Evolutionary conservation across 2,888 invertebrate species (phyloP), one percentile per base, ranked within the genome.

Genomic region (Aleiodes testaceus): DNA sequence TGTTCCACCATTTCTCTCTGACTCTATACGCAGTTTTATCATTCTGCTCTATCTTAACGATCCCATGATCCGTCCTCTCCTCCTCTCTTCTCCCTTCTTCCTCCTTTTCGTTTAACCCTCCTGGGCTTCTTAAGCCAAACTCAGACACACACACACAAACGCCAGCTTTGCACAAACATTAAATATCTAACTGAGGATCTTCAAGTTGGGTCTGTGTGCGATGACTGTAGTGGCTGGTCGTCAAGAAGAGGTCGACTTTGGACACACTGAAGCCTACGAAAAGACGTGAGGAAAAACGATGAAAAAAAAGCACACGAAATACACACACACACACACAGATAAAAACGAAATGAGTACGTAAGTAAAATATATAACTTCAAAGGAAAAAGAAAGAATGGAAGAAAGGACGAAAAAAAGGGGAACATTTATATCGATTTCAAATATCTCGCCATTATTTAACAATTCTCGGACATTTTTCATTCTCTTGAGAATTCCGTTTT

Each of bases 41-140:
- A 75, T 73, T 7, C 69, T 72, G 76, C 78, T 81, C 77, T 79
- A 81, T 83, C 83, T 83, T 80, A 82, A 81, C 82, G 82, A 82
- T 76, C 77, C 80, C 77, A 79, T 36, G 79, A 82, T 80, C 79
- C 79, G 80, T 83, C 81, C 78, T 79, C 77, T 73, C 45, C 63
- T 63, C 72, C 61, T 69, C 69, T 55, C 79, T 78, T 78, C 79
- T 76, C 77, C 78, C 79, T 77, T 80, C 80, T 76, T 79, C 80
- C 75, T 78, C 77, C 74, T 53, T 53, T 30, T 18, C 20, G 18
- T 26, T 59, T 44, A 50, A 22, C 49, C 26, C 55, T 20, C 12
- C 47, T 59, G 53, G 9, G 14, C 7, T 47, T 18, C 49, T 64
- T 44, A 4, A 66, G 44, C 20, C 55, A 66, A 9, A 67, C 44